Conservation (phyloP, 2,797 vertebrate species). For the Iguana delicatissima region DNA sequence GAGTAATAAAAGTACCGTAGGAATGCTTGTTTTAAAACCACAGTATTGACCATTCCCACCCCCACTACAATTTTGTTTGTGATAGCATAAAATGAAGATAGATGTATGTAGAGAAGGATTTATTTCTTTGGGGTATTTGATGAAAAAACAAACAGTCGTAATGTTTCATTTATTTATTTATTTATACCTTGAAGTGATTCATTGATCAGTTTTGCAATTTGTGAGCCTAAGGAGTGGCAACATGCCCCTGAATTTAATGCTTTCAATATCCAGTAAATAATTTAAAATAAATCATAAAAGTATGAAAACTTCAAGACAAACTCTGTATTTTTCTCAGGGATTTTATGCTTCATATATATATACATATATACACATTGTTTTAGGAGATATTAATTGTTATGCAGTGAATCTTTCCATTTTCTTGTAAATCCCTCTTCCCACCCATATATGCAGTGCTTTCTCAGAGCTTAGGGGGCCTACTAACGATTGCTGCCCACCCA, state of each 20-base stretch:
- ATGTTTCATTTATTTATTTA: no score
- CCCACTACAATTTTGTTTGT: neutral
- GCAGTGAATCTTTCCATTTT: neutral
- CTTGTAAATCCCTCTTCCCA: neutral
- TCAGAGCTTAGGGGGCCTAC: no score
- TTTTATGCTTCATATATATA: neutral
- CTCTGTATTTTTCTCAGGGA: neutral
- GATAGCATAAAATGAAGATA: neutral
- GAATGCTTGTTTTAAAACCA: neutral
- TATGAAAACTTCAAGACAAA: neutral
- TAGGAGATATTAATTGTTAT: neutral
- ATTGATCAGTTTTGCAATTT: neutral
- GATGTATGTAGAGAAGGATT: neutral
- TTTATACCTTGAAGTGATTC: conserved; percentile 2
- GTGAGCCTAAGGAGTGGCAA: neutral
- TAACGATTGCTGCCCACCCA: no score
- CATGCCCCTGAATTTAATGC: neutral
- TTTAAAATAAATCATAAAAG: conserved; percentile 11
- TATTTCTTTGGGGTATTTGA: conserved; percentile 15
- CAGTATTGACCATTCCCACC: neutral
- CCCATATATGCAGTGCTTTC: neutral
- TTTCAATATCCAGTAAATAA: neutral
- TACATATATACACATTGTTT: neutral
- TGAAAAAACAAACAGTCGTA: neutral
- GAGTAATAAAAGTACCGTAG: neutral